phyloP scores from a whole-genome alignment of 2,113 vertebrate species.

The Cynocephalus volans region DNA sequence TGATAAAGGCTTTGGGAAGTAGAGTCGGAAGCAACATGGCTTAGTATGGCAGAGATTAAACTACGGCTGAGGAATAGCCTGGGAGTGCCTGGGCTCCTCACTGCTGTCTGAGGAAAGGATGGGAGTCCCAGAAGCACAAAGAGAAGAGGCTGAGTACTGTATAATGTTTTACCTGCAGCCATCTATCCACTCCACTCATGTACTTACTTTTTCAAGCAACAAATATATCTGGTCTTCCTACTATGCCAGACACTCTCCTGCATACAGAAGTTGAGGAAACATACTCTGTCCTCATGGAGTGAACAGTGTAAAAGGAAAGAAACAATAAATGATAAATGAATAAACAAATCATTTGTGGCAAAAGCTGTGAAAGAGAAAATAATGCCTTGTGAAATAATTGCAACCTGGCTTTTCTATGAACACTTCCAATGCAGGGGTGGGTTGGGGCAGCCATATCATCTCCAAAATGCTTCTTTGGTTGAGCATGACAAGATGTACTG shows the following conservation, averaged over 20 bases:
- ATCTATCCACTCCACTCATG: neutral
- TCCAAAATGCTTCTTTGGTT: neutral
- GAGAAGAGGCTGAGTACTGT: neutral
- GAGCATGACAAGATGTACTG: neutral
- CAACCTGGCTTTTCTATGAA: neutral
- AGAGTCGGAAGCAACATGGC: neutral
- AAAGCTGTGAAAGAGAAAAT: neutral
- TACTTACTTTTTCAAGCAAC: neutral
- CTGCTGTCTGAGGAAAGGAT: neutral
- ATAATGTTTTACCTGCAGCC: too few relatives aligned
- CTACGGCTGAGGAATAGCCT: neutral
- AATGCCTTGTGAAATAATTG: neutral
- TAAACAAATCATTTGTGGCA: neutral
- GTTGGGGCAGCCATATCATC: fast-evolving
- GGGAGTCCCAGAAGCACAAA: neutral
- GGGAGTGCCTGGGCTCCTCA: neutral
- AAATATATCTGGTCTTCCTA: neutral
- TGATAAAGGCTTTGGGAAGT: neutral
- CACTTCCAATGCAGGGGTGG: fast-evolving
- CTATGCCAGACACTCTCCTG: neutral
- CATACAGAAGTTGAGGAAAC: neutral
- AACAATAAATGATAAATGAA: neutral
- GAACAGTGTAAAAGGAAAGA: neutral
- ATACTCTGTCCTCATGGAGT: neutral
- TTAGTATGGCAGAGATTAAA: neutral